Base-by-base conservation (phyloP, 2,888 invertebrate genomes). In the Trachelus tabidus region DNA sequence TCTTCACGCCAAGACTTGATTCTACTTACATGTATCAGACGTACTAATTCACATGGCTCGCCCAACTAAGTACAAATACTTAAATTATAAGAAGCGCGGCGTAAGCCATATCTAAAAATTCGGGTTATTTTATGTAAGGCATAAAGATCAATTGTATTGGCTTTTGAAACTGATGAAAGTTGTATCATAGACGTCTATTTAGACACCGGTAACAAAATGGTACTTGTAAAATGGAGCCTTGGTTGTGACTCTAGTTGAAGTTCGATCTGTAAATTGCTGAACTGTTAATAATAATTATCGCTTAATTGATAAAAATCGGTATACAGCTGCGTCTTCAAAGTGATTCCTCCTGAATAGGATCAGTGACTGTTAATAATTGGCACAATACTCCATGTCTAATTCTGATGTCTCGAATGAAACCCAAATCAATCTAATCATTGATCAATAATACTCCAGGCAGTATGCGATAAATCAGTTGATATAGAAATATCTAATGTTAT, bases 1-100 rank as follows among this genome's bases (percentile, higher is more conserved):
- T 56, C 56, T 56, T 56, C 23, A 23, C 56, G 56, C 56, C 56
- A 56, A 56, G 56, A 56, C 56, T 56, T 56, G 56, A 56, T 56
- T 56, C 56, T 56, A 56, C 56, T 56, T 56, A 56, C 23, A 71
- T 15, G 33, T 34, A 71, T 71, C 71, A 71, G 71, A 30, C 31
- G 31, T 23, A 71, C 31, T 31, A 71, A 56, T 73, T 76, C 68
- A 56, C 73, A 78, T 56, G 34, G 30, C 35, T 74, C 74, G 30
- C 37, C 74, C 34, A 74, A 74, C 35, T 74, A 74, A 74, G 74
- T 74, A 74, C 74, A 74, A 33, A 74, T 56, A 34, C 30, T 33
- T 34, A 76, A 76, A 73, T 35, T 23, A 34, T 12, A 76, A 76
- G 30, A 74, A 76, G 73, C 71, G 33, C 33, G 71, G 31, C 37